phyloP scores from a whole-genome alignment of 2,113 vertebrate species.

The Dinomys branickii region DNA sequence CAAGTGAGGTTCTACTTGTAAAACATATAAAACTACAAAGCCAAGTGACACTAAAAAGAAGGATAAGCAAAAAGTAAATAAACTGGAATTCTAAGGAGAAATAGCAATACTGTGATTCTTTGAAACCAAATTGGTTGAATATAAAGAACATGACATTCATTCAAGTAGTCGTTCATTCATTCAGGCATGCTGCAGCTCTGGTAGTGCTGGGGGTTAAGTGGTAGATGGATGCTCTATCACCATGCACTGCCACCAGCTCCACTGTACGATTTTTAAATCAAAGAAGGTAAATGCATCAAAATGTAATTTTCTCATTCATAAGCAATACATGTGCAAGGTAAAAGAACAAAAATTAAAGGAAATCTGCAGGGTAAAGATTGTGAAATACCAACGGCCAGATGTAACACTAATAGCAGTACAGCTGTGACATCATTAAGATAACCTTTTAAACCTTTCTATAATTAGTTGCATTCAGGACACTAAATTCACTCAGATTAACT shows the following conservation, averaged over 20 bases:
- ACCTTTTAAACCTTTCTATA: not conserved
- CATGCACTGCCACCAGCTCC: too few relatives aligned
- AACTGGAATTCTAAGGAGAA: not conserved
- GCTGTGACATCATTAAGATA: not conserved
- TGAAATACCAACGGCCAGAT: not conserved
- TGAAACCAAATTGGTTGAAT: slow-evolving; percentile 10
- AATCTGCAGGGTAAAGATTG: not conserved
- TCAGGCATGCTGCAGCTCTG: not conserved
- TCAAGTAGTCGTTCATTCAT: not conserved
- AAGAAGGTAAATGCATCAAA: not conserved
- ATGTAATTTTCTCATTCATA: not conserved
- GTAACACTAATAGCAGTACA: not conserved
- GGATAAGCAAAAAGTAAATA: not conserved
- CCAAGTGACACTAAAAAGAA: not conserved
- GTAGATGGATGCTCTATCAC: not conserved
- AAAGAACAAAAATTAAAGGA: not conserved
- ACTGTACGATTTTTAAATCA: not conserved
- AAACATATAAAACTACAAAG: slow-evolving; percentile 10
- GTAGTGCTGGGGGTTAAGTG: not conserved
- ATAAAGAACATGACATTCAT: not conserved
- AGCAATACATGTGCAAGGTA: not conserved
- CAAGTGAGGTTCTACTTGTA: not conserved
- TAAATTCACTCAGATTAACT: not conserved
- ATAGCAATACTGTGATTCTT: not conserved
- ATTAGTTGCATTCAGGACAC: not conserved